Percentiles rank a stretch among this genome's conserved stretches.
phyloP scores from a whole-genome alignment of 2,113 vertebrate species.

The Lagopus muta region DNA sequence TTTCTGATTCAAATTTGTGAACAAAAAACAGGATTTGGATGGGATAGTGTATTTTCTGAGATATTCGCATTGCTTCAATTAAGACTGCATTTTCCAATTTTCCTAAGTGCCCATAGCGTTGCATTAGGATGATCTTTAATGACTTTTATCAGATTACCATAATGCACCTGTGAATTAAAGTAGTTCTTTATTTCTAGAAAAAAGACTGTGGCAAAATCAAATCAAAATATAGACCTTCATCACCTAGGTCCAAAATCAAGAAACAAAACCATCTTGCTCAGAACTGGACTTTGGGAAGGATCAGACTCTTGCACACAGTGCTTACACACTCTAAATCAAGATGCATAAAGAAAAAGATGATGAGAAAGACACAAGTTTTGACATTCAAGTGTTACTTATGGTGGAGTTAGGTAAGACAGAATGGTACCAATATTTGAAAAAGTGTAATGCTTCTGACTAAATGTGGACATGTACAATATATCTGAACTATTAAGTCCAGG shows the following conservation, averaged over 20 bases:
- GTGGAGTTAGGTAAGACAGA: not conserved
- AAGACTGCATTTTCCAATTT: not conserved
- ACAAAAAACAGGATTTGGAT: not conserved
- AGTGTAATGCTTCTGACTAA: not conserved
- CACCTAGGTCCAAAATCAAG: not conserved
- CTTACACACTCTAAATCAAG: not conserved
- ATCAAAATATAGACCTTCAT: not conserved
- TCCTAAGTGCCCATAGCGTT: not conserved
- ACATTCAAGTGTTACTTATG: not conserved
- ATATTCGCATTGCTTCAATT: not conserved
- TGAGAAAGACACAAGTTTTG: not conserved
- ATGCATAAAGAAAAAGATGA: not conserved
- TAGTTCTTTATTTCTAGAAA: not conserved
- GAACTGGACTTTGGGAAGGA: not conserved
- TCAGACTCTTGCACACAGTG: not conserved
- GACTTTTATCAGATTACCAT: not conserved
- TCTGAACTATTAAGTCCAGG: not conserved
- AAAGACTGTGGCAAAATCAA: not conserved
- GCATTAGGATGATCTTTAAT: not conserved
- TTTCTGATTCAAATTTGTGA: not conserved
- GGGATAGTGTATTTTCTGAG: not conserved
- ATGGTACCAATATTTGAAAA: not conserved
- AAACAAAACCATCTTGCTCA: accelerated
- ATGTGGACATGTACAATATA: too few relatives aligned
- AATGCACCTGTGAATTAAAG: not conserved